These are phyloP conservation scores for Scaptomyza tumidula DNA, from an alignment of 2,888 invertebrate genomes.

Conservation along the genomic window DNA sequence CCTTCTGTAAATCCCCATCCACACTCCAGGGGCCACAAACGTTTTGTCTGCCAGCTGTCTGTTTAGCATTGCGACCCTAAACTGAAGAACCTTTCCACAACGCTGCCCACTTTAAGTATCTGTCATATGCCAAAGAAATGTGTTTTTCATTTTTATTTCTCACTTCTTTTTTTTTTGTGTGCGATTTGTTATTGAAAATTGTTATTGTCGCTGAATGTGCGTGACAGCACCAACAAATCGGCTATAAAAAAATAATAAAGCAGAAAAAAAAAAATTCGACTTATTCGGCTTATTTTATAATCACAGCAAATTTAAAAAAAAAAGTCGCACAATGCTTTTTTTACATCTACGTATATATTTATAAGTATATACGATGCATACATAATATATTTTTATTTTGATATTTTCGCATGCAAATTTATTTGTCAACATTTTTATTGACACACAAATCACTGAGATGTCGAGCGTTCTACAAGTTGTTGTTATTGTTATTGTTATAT, in stretches of 20 bases:
- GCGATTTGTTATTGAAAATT: slow-evolving; percentile 64
- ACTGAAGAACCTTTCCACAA: slow-evolving; percentile 9
- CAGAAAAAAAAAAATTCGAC: slow-evolving; percentile 25
- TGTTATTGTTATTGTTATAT: slow-evolving; percentile 8
- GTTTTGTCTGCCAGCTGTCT: slow-evolving; percentile 50
- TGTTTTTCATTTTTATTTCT: slow-evolving; percentile 13
- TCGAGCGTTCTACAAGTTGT: slow-evolving; percentile 18
- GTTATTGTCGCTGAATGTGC: slow-evolving; percentile 63
- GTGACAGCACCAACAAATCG: slow-evolving; percentile 46
- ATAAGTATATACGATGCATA: slow-evolving; percentile 1
- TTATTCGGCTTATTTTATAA: slow-evolving; percentile 68
- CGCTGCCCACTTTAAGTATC: slow-evolving; percentile 35
- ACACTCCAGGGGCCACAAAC: background rate
- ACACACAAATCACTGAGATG: slow-evolving; percentile 66
- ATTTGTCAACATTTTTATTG: slow-evolving; percentile 61
- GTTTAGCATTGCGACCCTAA: slow-evolving; percentile 29
- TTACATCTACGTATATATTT: slow-evolving; percentile 10
- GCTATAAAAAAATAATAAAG: slow-evolving; percentile 9
- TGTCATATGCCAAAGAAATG: slow-evolving; percentile 53
- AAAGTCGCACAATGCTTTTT: slow-evolving; percentile 23
- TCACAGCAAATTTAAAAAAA: slow-evolving; percentile 51
- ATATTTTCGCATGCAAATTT: slow-evolving; percentile 58
- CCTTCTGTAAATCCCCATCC: background rate
- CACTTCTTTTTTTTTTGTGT: slow-evolving; percentile 16
- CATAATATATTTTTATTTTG: slow-evolving; percentile 12